Base-by-base conservation (phyloP, 1,140 invertebrate species). In the Potamilus streckersoni region DNA sequence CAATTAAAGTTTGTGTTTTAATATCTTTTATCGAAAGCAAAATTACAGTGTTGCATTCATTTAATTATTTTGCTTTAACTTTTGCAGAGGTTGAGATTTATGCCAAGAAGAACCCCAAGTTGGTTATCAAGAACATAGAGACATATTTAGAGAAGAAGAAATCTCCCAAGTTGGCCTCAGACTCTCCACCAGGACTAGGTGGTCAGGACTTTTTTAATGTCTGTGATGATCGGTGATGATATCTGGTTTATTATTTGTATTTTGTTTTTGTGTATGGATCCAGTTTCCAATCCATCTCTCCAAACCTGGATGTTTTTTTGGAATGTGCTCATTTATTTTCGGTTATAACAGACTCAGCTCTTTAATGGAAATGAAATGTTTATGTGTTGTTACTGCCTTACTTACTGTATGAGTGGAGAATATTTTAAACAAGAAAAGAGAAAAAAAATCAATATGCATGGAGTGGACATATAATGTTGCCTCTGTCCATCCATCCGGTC, bases 141-240 rank as follows among this genome's bases (percentile, higher is more conserved):
- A 79, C 80, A n/a, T 83, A 78, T 71, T 49, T 80, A 2, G 61
- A 69, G 15, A 80, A 74, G n/a, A 83, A 80, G 69, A 49, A 8
- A 49, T 79, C 73, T 60, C 64, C 63, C 31, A 71, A 73, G 49
- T 60, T 76, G 8, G 60, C 66, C 56, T 49, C 71, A 16, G 79
- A 78, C 4, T 77, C 78, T n/a, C 70, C 74, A 56, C 17, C 16
- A 63, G 73, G 76, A 61, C 27, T 63, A 15, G 81, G 81, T 16
- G 67, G 67, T 60, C 77, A 83, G 64, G 73, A 80, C 17, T 83
- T 83, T 65, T 60, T 77, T 13, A 80, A 78, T 79, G 75, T 83
- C 17, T 80, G 79, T 69, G 79, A 83, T 67, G 75, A 77, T 49
- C 49, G 31, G 13, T 20, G 38, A 58, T 73, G 57, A 73, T 23